phyloP scores from a whole-genome alignment of 2,797 vertebrate species.

The Halcyon smyrnensis region DNA sequence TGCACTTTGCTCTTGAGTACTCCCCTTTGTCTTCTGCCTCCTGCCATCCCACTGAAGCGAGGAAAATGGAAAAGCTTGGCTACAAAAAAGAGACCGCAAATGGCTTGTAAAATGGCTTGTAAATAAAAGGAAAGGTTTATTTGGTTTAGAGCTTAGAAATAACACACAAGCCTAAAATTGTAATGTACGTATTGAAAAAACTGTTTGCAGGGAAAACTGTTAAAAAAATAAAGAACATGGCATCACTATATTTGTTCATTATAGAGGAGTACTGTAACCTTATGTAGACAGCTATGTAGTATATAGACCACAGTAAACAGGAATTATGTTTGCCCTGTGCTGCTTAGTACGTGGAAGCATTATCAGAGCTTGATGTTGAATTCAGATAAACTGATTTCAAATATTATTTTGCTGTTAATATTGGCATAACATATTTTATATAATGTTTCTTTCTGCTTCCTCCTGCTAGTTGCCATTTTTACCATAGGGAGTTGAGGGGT shows the following conservation, averaged over 20 bases:
- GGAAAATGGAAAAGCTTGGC: not conserved
- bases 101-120: not conserved
- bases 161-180: not conserved
- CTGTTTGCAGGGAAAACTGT: rapidly evolving
- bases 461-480: not conserved
- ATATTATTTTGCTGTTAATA: not conserved
- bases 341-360: not conserved
- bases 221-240: not conserved
- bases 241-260: not conserved
- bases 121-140: not conserved
- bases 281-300: not conserved
- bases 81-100: not conserved
- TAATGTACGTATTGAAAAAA: not conserved
- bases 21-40: not conserved
- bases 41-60: rapidly evolving
- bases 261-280: not conserved
- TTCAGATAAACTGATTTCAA: not conserved
- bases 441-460: not conserved
- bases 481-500: not conserved
- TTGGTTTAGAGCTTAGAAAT: not conserved
- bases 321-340: not conserved
- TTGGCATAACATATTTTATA: not conserved
- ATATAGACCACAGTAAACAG: not conserved
- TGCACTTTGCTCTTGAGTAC: not conserved
- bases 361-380: not conserved